These are phyloP conservation scores for Agonopterix heracliana DNA, from an alignment of 2,888 invertebrate species.

Conservation along the genomic window DNA sequence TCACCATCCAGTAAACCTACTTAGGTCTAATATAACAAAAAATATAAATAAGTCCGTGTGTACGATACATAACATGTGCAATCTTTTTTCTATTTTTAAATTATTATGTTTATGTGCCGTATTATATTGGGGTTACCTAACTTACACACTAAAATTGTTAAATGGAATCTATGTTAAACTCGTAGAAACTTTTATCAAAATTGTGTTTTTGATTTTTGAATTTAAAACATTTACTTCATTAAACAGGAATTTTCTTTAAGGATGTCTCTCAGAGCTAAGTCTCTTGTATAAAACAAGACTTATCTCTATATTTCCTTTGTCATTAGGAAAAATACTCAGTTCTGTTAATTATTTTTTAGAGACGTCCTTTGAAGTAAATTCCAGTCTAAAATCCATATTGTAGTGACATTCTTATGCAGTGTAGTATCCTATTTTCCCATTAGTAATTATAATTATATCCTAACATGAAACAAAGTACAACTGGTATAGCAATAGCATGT, in stretches of 20 bases:
- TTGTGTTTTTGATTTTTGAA: constrained; percentile 14
- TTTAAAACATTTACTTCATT: background rate
- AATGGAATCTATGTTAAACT: constrained; percentile 21
- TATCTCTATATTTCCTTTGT: too few species aligned
- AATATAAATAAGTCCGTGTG: constrained; percentile 70
- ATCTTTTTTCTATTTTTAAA: constrained; percentile 50
- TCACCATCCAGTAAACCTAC: constrained; percentile 42
- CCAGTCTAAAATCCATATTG: too few species aligned
- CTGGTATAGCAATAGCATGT: background rate
- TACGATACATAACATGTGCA: constrained; percentile 71
- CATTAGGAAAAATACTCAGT: too few species aligned
- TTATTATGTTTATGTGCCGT: constrained; percentile 43
- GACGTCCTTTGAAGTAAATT: too few species aligned
- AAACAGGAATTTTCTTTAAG: too few species aligned
- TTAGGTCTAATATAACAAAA: constrained; percentile 68
- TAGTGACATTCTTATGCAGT: too few species aligned
- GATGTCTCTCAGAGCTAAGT: too few species aligned
- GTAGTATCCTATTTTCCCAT: too few species aligned
- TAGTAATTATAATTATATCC: background rate
- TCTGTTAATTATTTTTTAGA: too few species aligned
- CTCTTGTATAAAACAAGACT: too few species aligned
- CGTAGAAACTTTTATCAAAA: constrained; percentile 43
- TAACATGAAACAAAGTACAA: background rate
- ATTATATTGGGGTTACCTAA: constrained; percentile 40
- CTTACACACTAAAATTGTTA: constrained; percentile 27